Base-by-base conservation (phyloP, 2,888 invertebrate species). In the Synergus itoensis region DNA sequence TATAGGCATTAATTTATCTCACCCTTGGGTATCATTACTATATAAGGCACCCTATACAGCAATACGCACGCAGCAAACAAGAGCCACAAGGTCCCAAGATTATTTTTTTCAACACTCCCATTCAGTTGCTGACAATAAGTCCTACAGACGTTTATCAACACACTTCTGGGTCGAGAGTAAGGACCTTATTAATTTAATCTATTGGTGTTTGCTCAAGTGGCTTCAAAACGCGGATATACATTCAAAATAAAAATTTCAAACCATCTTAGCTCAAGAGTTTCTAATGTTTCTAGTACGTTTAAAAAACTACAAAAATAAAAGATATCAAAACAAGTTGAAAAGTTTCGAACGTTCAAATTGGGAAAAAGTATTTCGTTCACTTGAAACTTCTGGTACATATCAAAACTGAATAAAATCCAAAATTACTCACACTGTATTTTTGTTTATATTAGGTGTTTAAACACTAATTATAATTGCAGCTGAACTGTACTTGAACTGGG, bases 61-160 rank as follows among this genome's bases (percentile, higher is more conserved):
- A 36, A 28, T 16, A 28, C 5, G 36, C 36, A 36, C 16, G 16
- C 28, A 63, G 7, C 28, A 63, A 63, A 12, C 28, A 28, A 28
- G 63, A 28, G 63, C 12, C 45, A 45, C 14, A 7, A 63, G 36
- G 45, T 14, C 43, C 67, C 43, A 67, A 45, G 67, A 67, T 67
- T 9, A 67, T 67, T 28, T 67, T 43, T 45, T 65, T 45, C 43
- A 67, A 45, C 67, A 45, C 45, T 67, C 43, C 67, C 43, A 45
- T 67, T 67, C 45, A 45, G 14, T 11, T 4, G 67, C 7, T 16
- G 45, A 67, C 43, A 45, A 67, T 67, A 7, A 21, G 45, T 14
- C 41, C 14, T 45, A 8, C 0, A 67, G 7, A 63, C 36, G 63
- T 63, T 36, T 63, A 14, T 45, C 45, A 45, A 45, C 45, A 45